Percentiles rank a stretch among this genome's conserved stretches.
Evolutionary conservation across 2,113 vertebrate genomes (phyloP).

Genomic region (Apteryx owenii): DNA sequence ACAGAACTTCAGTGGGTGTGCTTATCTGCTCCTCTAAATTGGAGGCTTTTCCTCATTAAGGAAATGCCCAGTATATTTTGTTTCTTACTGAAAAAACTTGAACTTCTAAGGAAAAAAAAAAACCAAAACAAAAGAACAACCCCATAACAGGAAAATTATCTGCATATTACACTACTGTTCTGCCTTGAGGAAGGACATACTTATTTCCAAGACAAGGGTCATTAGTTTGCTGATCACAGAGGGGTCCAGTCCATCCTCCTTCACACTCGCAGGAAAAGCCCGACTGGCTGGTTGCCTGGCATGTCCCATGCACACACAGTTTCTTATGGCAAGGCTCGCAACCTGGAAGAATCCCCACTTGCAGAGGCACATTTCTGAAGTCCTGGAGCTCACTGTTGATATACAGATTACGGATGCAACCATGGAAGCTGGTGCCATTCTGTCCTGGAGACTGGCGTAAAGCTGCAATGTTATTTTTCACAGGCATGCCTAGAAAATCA

Average conservation of each 20-base stretch:
- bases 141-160: neutral
- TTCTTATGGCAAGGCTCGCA: slow-evolving; percentile 94
- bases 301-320: slow-evolving; percentile 90
- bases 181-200: slow-evolving; percentile 79
- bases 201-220: slow-evolving; percentile 97
- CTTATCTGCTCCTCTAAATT: neutral
- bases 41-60: neutral
- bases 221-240: slow-evolving; percentile 92
- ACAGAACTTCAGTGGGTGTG: neutral
- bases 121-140: neutral
- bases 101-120: neutral
- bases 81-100: neutral
- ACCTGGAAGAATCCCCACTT: slow-evolving; percentile 90
- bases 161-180: neutral
- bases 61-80: neutral
- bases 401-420: slow-evolving; percentile 93
- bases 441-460: slow-evolving; percentile 88
- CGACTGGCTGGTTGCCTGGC: slow-evolving; percentile 87
- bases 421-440: slow-evolving; percentile 94
- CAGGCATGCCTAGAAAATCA: slow-evolving; percentile 87
- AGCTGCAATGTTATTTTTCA: slow-evolving; percentile 84
- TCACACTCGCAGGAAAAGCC: slow-evolving; percentile 94
- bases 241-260: slow-evolving; percentile 89
- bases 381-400: slow-evolving; percentile 96
- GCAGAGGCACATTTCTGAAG: slow-evolving; percentile 88